Conservation (phyloP, 2,888 invertebrate genomes). For the Xestia rhomboidea region DNA sequence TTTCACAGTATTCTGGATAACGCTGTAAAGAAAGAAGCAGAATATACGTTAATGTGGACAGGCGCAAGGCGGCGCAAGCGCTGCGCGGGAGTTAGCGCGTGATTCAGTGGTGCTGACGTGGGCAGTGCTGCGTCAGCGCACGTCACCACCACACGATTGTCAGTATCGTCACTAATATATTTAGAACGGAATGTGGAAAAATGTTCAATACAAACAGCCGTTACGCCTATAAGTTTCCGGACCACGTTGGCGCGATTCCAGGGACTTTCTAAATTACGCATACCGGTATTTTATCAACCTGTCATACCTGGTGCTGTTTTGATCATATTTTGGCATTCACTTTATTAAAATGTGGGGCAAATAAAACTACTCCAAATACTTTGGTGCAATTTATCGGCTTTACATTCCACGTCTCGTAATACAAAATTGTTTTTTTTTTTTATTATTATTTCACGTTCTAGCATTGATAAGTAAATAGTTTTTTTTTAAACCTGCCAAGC, state of each 20-base stretch:
- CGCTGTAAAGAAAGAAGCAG: constrained; percentile 31
- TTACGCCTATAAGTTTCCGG: constrained; percentile 82
- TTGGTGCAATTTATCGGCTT: constrained; percentile 20
- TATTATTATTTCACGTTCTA: not conserved
- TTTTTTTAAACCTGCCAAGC: not conserved
- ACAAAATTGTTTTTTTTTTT: constrained; percentile 3
- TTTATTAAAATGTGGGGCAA: constrained; percentile 34
- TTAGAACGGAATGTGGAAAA: constrained; percentile 86
- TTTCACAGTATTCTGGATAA: constrained; percentile 23
- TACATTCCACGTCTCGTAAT: constrained; percentile 3
- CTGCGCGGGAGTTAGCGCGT: constrained; percentile 72
- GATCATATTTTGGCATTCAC: constrained; percentile 37
- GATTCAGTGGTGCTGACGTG: constrained; percentile 85
- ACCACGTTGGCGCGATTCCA: constrained; percentile 81
- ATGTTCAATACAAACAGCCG: constrained; percentile 75
- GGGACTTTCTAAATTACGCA: constrained; percentile 72
- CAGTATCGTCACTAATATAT: constrained; percentile 85
- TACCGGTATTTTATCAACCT: constrained; percentile 58
- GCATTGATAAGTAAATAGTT: not conserved
- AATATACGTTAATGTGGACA: constrained; percentile 36
- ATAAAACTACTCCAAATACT: constrained; percentile 26
- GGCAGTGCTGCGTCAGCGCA: constrained; percentile 81
- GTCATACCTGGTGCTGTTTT: constrained; percentile 48
- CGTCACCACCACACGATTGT: constrained; percentile 78
- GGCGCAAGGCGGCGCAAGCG: constrained; percentile 10